phyloP scores from a whole-genome alignment of 2,888 invertebrate species.

The Hirtodrosophila confusa region DNA sequence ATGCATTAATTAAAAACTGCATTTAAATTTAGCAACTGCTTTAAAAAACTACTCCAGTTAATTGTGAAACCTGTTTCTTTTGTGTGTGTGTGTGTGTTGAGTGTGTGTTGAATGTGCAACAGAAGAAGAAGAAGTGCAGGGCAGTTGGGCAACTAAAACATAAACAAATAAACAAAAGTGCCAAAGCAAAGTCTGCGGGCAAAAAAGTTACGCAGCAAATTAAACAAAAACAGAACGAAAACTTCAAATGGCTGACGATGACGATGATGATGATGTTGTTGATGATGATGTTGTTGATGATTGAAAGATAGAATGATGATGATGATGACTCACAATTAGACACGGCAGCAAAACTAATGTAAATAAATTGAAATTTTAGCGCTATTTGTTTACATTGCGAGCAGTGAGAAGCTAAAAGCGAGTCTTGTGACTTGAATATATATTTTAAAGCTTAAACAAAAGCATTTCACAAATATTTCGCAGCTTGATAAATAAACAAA shows the following conservation, averaged over 20 bases:
- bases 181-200: slow-evolving; percentile 63
- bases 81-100: not conserved
- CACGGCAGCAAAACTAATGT: slow-evolving; percentile 46
- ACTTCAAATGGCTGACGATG: slow-evolving; percentile 24
- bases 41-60: slow-evolving; percentile 5
- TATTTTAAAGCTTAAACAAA: slow-evolving; percentile 33
- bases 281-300: slow-evolving; percentile 8
- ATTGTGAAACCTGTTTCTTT: slow-evolving; percentile 11
- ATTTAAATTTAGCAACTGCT: slow-evolving; percentile 39
- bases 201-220: slow-evolving; percentile 43
- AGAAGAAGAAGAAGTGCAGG: slow-evolving; percentile 14
- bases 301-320: slow-evolving; percentile 6
- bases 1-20: slow-evolving; percentile 7
- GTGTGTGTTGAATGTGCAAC: slow-evolving; percentile 10
- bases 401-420: slow-evolving; percentile 8
- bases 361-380: slow-evolving; percentile 50
- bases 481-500: slow-evolving; percentile 46
- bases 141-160: slow-evolving; percentile 26
- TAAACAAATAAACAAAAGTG: slow-evolving; percentile 50
- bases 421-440: slow-evolving; percentile 47
- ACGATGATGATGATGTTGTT: slow-evolving; percentile 9
- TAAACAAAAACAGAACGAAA: slow-evolving; percentile 30
- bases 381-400: slow-evolving; percentile 39
- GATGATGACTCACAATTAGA: slow-evolving; percentile 31
- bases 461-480: slow-evolving; percentile 46